Percentiles rank a stretch among this genome's conserved stretches.
phyloP scores from a whole-genome alignment of 1,140 invertebrate species.

The Bombus pascuorum region DNA sequence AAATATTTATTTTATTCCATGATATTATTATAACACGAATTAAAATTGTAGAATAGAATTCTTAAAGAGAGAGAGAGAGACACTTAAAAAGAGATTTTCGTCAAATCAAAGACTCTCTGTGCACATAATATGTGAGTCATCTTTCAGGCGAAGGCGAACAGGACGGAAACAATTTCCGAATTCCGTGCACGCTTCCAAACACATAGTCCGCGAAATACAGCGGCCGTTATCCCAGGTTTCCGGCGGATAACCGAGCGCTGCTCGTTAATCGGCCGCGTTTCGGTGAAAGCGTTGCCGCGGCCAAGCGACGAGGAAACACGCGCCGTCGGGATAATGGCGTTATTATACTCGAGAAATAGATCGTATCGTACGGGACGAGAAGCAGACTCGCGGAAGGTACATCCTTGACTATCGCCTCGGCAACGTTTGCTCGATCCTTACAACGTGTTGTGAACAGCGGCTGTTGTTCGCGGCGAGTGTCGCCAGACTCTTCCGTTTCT shows the following conservation, averaged over 20 bases:
- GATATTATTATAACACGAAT: background rate
- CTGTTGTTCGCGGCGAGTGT: slow-evolving; percentile 39
- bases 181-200: slow-evolving; percentile 42
- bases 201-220: slow-evolving; percentile 42
- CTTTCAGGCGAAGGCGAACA: background rate
- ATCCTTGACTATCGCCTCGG: slow-evolving; percentile 32
- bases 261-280: slow-evolving; percentile 56
- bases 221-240: slow-evolving; percentile 49
- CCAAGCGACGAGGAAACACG: slow-evolving; percentile 49
- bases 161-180: slow-evolving; percentile 49
- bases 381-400: slow-evolving; percentile 54
- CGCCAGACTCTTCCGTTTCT: slow-evolving; percentile 4
- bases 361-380: slow-evolving; percentile 64
- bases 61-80: background rate
- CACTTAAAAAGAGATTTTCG: background rate
- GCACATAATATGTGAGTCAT: background rate
- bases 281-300: slow-evolving; percentile 29
- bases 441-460: slow-evolving; percentile 11
- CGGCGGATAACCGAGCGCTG: slow-evolving; percentile 37
- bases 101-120: background rate
- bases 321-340: slow-evolving; percentile 62
- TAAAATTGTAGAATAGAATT: background rate
- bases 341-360: slow-evolving; percentile 65
- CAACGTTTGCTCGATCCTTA: slow-evolving; percentile 26
- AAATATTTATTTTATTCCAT: background rate